Conservation (phyloP, 2,113 vertebrate species). For the Coptodon rendalli region DNA sequence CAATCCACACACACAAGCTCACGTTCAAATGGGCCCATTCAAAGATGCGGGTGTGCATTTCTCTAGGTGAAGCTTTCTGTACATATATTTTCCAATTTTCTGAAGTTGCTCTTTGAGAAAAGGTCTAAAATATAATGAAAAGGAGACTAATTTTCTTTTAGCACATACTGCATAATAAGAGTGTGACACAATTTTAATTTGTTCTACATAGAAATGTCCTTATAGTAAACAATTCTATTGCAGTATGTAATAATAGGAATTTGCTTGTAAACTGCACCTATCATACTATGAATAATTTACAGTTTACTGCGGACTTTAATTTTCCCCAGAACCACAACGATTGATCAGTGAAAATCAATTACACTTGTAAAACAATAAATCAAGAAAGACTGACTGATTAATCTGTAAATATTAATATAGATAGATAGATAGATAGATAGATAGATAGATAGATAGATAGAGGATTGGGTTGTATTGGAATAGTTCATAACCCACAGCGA, state of each 20-base stretch:
- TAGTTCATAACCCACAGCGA: not conserved
- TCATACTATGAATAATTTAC: not conserved
- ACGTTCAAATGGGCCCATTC: slow-evolving; percentile 46
- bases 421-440: not conserved
- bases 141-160: not conserved
- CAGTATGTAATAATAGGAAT: not conserved
- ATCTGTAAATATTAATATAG: not conserved
- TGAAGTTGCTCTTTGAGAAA: slow-evolving; percentile 12
- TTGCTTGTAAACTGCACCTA: not conserved
- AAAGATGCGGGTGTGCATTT: slow-evolving; percentile 10
- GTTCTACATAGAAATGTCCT: not conserved
- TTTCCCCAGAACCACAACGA: not conserved
- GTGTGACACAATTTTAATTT: not conserved
- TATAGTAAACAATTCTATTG: not conserved
- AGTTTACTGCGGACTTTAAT: not conserved
- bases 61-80: not conserved
- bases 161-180: not conserved
- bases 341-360: not conserved
- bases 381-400: not conserved
- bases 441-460: not conserved
- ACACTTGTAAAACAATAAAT: not conserved
- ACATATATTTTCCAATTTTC: slow-evolving; percentile 22
- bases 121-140: slow-evolving; percentile 11
- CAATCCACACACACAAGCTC: slow-evolving; percentile 57
- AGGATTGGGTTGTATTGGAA: not conserved